Base-by-base conservation (phyloP, 1,140 invertebrate genomes). In the Saccostrea glomerata region DNA sequence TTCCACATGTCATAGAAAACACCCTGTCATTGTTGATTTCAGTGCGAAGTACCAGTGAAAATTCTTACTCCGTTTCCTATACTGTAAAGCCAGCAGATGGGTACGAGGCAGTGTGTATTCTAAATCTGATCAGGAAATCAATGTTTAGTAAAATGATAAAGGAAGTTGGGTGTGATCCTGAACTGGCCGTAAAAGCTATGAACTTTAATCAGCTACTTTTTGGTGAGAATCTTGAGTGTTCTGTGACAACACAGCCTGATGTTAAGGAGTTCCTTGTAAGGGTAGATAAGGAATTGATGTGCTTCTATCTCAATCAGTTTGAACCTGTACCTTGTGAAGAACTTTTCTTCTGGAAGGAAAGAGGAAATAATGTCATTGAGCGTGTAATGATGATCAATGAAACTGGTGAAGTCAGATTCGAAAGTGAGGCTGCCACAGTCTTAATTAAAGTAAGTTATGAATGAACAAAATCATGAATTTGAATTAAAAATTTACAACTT, bases 321-420 rank as follows among this genome's bases (percentile, higher is more conserved):
- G 25, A 77, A 15, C 15, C 25, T 25, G 23, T 17, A 17, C 70
- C 70, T 12, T 30, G 12, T 25, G 13, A 2, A 4, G 30, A 12
- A 30, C 70, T 77, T 25, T 77, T 77, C 25, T 77, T 77, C 30
- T 77, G 70, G 70, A 77, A 77, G 70, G 70, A 77, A 77, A 77
- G 70, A 17, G 70, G 30, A 30, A 36, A 36, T 17, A 15, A 30
- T 30, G 70, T 77, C 15, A 36, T 77, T 7, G 70, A 77, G 13
- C 70, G 70, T 77, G 70, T 77, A 2, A 30, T 25, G 25, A 77
- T 77, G 70, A 77, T 36, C 5, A 77, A 77, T 13, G 12, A 77
- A 36, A 77, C 70, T 7, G 13, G 15, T 25, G 70, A 77, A 17
- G 30, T 77, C 12, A 77, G 30, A 77, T 36, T 77, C 11, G 70